Evolutionary conservation across 2,888 invertebrate genomes (phyloP), one percentile per base, ranked within the genome.

Genomic region (Tenthredo livida): DNA sequence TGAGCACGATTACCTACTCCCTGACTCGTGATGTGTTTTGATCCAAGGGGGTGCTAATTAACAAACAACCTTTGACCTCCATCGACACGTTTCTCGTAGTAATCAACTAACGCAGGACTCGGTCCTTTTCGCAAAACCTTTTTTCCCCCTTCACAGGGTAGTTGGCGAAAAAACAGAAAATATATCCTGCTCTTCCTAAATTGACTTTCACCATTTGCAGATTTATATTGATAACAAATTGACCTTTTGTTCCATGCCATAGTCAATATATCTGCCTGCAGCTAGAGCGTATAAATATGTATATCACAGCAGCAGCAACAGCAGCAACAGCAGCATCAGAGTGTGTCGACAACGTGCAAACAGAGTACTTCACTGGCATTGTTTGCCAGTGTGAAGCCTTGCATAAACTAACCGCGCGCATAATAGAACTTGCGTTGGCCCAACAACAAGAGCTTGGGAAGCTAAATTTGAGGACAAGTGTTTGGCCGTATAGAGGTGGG

Each of bases 51-150:
- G 80, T 83, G 47, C 43, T 83, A 67, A 83, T 83, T 83, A 67
- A 83, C 67, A 83, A 67, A 47, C 67, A 70, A 83, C 83, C 83
- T 83, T 83, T 67, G 67, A 65, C 70, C 83, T 33, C 67, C 47
- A 21, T 65, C 67, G 70, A 47, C 54, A 65, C 25, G 65, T 25
- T 67, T 47, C 40, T 47, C 43, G 7, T 5, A 4, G 40, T 67
- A 67, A 67, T 83, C 70, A 67, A 47, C 67, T 29, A 61, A 61
- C 58, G 33, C 10, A 21, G 58, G 61, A 17, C 9, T 58, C n/a
- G 21, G 6, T 50, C n/a, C 61, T 80, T 37, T 2, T n/a, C 10
- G 61, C 15, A 50, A 33, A 78, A 61, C 37, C 40, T 77, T 80
- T 21, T 7, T 7, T 25, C 15, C 61, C 7, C 40, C 40, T 7